Evolutionary conservation across 1,140 invertebrate species (phyloP), one percentile per base, ranked within the genome.

Genomic region (Lordiphosa collinella): DNA sequence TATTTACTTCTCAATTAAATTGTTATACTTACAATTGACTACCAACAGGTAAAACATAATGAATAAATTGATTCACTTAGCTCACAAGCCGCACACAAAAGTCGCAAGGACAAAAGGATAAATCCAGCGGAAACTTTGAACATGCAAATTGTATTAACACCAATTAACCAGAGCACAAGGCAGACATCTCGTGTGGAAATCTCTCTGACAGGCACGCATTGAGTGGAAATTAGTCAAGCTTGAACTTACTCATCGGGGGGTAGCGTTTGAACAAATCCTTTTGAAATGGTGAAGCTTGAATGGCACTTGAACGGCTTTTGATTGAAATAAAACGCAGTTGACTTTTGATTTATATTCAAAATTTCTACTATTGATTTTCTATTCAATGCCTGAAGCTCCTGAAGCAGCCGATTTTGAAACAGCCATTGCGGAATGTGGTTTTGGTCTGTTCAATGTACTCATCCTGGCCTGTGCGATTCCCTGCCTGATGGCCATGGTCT

Each of bases 371-470:
- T 31, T 29, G 10, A 31, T 31, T 31, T 43, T 11, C 11, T 16
- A 13, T 38, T 9, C 50, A 29, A 75, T 75, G 72, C 51, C 48
- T 12, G 50, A 12, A 1, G 10, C 13, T 9, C 49, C 52, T n/a
- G n/a, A n/a, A 16, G 70, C 75, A 0, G 90, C 91, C 0, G 91
- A 94, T 80, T 93, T 93, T 71, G 93, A 93, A 64, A 87, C 88
- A 22, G 92, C 93, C 0, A 92, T 93, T 5, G 80, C 89, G 0
- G 90, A 89, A 4, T 91, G 92, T 0, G 92, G 92, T 3, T 92
- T 90, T 78, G 93, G 94, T 4, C 91, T 92, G 67, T 95, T 93
- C 80, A 93, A 95, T 66, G 87, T 92, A 1, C 70, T 91, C 2
- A 82, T 95, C 2, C 82, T 94, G 60, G 60, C 93, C 22, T 89